Conservation (phyloP, 2,888 invertebrate species). For the Metallyticus violacea region DNA sequence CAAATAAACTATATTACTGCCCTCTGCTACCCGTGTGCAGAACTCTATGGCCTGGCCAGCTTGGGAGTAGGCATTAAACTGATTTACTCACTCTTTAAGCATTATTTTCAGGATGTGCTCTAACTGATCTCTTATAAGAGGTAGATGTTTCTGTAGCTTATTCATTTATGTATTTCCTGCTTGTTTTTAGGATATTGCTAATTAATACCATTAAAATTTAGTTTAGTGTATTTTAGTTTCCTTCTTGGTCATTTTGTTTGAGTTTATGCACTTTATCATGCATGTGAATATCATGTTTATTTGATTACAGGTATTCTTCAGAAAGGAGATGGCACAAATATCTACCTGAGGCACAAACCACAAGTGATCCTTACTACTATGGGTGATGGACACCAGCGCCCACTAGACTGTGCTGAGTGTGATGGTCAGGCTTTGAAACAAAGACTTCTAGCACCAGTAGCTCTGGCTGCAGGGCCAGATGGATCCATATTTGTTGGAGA, state of each 20-base stretch:
- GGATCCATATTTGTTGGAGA: slow-evolving; percentile 94
- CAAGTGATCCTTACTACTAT: slow-evolving; percentile 85
- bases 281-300: background rate
- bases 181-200: no score
- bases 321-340: slow-evolving; percentile 95
- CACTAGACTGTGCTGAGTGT: slow-evolving; percentile 79
- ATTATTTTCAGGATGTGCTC: no score
- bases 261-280: background rate
- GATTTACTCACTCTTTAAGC: no score
- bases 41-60: no score
- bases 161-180: no score
- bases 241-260: background rate
- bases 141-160: no score
- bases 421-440: slow-evolving; percentile 76
- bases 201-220: background rate
- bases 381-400: slow-evolving; percentile 88
- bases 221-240: background rate
- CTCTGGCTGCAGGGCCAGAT: slow-evolving; percentile 86
- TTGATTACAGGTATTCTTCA: slow-evolving; percentile 76
- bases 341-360: slow-evolving; percentile 90
- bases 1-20: no score
- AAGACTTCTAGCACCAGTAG: slow-evolving; percentile 86
- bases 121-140: no score
- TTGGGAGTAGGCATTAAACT: no score
- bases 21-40: no score